Evolutionary conservation across 2,888 invertebrate species (phyloP).

Genomic region (Dasypolia templi): DNA sequence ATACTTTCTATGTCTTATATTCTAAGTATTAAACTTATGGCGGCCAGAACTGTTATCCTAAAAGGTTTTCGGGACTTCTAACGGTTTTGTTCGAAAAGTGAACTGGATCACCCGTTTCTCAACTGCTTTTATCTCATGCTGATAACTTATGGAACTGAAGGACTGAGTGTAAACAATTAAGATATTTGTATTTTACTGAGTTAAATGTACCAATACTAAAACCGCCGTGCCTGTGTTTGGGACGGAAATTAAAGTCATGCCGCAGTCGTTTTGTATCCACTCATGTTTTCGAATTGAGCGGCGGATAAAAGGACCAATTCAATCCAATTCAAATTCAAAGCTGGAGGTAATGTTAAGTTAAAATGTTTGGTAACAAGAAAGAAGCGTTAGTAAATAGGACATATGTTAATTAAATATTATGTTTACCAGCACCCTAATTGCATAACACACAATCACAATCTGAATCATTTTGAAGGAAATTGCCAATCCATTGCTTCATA

Average conservation of each 20-base stretch:
- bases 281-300: constrained; percentile 12
- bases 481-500: too few relatives aligned
- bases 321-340: too few relatives aligned
- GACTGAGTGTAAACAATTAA: background rate
- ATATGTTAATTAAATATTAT: constrained; percentile 1
- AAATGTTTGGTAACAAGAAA: background rate
- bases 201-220: background rate
- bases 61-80: constrained; percentile 21
- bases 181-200: background rate
- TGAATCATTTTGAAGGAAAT: too few relatives aligned
- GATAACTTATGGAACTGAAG: constrained; percentile 1
- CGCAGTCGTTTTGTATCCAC: constrained; percentile 7
- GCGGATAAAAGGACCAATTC: background rate
- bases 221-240: background rate
- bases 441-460: too few relatives aligned
- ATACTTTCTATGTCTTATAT: background rate
- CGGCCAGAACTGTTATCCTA: background rate
- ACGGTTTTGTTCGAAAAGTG: background rate
- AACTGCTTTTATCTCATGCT: constrained; percentile 21
- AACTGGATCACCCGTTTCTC: constrained; percentile 8
- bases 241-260: constrained; percentile 30
- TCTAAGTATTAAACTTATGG: constrained; percentile 4
- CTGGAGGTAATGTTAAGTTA: background rate
- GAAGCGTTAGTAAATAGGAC: background rate
- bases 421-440: too few relatives aligned